phyloP scores from a whole-genome alignment of 2,113 vertebrate genomes.

The Hyperopisus bebe region DNA sequence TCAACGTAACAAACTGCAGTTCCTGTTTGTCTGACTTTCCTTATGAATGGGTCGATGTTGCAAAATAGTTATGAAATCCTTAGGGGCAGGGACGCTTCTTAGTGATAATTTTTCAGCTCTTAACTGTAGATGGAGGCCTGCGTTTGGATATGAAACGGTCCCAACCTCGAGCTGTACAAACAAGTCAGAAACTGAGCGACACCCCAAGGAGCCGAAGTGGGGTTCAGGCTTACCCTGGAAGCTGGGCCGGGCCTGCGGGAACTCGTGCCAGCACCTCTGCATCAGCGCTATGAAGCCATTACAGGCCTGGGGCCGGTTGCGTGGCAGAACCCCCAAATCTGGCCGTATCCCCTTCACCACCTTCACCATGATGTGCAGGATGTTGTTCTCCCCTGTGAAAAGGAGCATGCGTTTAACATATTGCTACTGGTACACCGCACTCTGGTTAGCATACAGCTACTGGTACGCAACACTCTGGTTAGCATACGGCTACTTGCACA shows the following conservation, averaged over 20 bases:
- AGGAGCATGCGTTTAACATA: no score
- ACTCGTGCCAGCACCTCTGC: constrained; percentile 83
- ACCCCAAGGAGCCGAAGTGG: background rate
- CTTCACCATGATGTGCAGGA: constrained; percentile 96
- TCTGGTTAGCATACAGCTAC: background rate
- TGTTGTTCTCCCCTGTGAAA: constrained; percentile 85
- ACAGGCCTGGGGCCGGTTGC: constrained; percentile 75
- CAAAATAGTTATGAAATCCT: background rate
- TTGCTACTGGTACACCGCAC: background rate
- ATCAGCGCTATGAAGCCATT: constrained; percentile 77
- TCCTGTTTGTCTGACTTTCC: background rate
- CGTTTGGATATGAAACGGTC: background rate
- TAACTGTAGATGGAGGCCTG: background rate
- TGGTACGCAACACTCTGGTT: accelerated
- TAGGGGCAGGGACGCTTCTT: background rate
- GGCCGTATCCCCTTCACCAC: constrained; percentile 91
- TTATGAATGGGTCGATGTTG: background rate
- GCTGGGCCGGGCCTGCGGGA: constrained; percentile 74
- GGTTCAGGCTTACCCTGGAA: constrained; percentile 75
- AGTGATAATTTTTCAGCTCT: background rate
- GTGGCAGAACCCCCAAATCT: constrained; percentile 73
- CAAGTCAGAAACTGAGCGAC: background rate
- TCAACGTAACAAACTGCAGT: background rate
- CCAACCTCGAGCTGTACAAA: background rate
- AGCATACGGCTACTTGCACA: background rate